Base-by-base conservation (phyloP, 2,113 vertebrate species). In the Bostrychus sinensis region DNA sequence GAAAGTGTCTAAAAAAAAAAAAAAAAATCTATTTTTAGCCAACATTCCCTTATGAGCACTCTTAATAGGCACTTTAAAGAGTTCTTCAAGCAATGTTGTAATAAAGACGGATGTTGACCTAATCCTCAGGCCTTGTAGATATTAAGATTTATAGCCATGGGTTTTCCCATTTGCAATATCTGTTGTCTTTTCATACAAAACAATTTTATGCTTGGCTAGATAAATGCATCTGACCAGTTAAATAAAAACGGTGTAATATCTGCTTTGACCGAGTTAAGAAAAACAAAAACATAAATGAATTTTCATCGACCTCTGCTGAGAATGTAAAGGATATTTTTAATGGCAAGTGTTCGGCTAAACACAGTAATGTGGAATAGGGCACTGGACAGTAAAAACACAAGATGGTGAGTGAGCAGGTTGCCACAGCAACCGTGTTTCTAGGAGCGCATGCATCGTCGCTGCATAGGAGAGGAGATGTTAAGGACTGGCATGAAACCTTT, bases 351-450 rank as follows among this genome's bases (percentile, higher is more conserved):
- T 75, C 66, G 68, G 72, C 78, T 80, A 75, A 82, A 78, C 80
- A 63, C 77, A 65, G 70, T 75, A 77, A 81, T 76, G 77, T 86
- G 58, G 80, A 85, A 83, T 66, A 84, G 83, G 84, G 80, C 83
- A 81, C 75, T 86, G 88, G 86, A 88, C 87, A 86, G 87, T 86
- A 84, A 89, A 86, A 89, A 86, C 83, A 89, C 89, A 89, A 91
- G 87, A 90, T 91, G 90, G 90, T 89, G 90, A 88, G 86, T 87
- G 88, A 88, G 86, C 83, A 85, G 85, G 90, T 90, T 91, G 80
- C 88, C 88, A 88, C 80, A 86, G 90, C 88, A 90, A 91, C 88
- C 70, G 75, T 89, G 88, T 90, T 88, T 86, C 88, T 88, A 83
- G 86, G 88, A 86, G 86, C 70, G 66, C 78, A 81, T 82, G 85